phyloP scores from a whole-genome alignment of 2,888 invertebrate species.

The Frankliniella intonsa region DNA sequence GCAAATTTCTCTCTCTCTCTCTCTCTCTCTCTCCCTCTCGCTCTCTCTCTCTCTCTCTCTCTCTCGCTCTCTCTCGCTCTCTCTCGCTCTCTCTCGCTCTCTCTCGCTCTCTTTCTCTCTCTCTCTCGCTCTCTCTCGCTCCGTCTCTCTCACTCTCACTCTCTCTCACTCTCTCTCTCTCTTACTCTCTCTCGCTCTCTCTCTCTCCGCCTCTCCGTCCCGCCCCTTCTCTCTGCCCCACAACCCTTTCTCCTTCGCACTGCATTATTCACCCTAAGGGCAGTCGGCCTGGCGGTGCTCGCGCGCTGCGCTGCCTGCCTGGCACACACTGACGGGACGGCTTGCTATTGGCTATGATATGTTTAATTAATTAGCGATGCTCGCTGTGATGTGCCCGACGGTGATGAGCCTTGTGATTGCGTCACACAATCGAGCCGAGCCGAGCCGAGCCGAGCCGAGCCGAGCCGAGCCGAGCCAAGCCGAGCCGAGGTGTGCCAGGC shows the following conservation, averaged over 20 bases:
- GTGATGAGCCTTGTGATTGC: slow-evolving; percentile 5
- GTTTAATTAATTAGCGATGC: slow-evolving; percentile 21
- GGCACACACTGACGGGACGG: background rate
- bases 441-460: background rate
- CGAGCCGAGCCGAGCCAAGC: background rate
- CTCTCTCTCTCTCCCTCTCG: too few relatives aligned
- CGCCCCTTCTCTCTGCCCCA: background rate
- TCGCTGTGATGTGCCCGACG: background rate
- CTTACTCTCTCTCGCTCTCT: background rate
- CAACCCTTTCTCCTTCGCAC: background rate
- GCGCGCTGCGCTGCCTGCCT: background rate
- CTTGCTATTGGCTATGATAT: slow-evolving; percentile 19
- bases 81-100: too few relatives aligned
- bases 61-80: too few relatives aligned
- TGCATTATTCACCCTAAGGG: background rate
- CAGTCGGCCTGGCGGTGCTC: background rate
- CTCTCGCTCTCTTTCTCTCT: too few relatives aligned
- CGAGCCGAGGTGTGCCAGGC: background rate
- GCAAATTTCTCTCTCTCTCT: too few relatives aligned
- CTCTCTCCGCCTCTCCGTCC: background rate
- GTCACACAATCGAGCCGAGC: background rate
- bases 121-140: background rate
- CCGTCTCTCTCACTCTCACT: background rate
- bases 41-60: too few relatives aligned
- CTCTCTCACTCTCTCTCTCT: slow-evolving; percentile 5